Base-by-base conservation (phyloP, 1,140 invertebrate species). In the Heliconius hermathena region DNA sequence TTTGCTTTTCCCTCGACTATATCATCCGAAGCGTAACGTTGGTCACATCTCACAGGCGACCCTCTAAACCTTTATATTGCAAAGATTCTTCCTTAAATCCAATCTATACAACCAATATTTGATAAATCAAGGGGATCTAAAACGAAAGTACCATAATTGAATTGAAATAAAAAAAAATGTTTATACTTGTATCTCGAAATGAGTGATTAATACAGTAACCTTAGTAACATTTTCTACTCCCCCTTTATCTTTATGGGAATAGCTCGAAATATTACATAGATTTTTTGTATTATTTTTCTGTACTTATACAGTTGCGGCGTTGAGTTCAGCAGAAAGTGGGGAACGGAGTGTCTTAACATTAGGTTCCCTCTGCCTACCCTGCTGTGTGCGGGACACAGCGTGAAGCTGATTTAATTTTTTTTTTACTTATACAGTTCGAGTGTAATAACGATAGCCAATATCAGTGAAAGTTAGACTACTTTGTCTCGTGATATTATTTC, bases 31-130 rank as follows among this genome's bases (percentile, higher is more conserved):
- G 22, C 60, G 26, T 5, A 66, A 66, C 60, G 60, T 16, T 66
- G 60, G 60, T 66, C 26, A 66, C 60, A 66, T 66, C 60, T 66
- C 60, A 29, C 22, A 26, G 60, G 5, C 60, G 60, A 66, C 60
- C 60, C 60, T 66, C 60, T 66, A 66, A 66, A 66, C 2, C 60
- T 66, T 66, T 66, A 66, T 66, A 66, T 66, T 66, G 22, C 60
- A 66, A 66, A 66, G 60, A 66, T 66, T 66, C 22, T 29, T 66
- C 29, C 60, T 66, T 13, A 66, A n/a, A 66, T 66, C 60, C 9
- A 66, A 66, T 66, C 22, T 66, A 13, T 66, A 9, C 9, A 66
- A 29, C 22, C 11, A 66, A 66, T 66, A 66, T 66, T 66, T 66
- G 22, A 13, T 66, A 66, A 11, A 66, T 13, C 22, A 66, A 66